A percentile compares a stretch with the other conserved stretches of the same genome.
phyloP scores from a whole-genome alignment of 2,797 vertebrate species.

The Rachycentron canadum region DNA sequence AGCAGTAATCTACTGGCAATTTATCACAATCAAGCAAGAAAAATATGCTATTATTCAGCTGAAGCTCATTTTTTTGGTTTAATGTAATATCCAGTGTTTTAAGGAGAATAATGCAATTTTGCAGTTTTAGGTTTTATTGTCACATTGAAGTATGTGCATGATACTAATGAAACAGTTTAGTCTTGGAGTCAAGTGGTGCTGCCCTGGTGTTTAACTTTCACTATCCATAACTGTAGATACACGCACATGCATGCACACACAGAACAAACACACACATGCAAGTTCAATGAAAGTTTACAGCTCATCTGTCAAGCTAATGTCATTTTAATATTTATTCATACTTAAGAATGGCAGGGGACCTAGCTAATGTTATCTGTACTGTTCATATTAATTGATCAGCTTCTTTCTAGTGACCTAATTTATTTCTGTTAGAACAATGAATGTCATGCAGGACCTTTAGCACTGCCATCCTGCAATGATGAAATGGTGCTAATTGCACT shows the following conservation, averaged over 20 bases:
- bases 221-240: neutral
- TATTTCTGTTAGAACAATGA: constrained; percentile 4
- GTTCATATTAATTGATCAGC: constrained; percentile 14
- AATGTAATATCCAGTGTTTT: constrained; percentile 34
- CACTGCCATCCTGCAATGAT: constrained; percentile 1
- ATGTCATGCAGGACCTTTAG: constrained; percentile 7
- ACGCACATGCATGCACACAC: neutral
- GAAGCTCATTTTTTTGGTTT: constrained; percentile 37
- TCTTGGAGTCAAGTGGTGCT: neutral
- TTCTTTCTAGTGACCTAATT: constrained; percentile 5
- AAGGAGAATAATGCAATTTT: constrained; percentile 22
- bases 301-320: constrained; percentile 41
- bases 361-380: neutral
- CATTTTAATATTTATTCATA: constrained; percentile 15
- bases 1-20: constrained; percentile 64
- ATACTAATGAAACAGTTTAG: constrained; percentile 33
- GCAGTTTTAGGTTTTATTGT: constrained; percentile 33
- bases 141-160: constrained; percentile 36
- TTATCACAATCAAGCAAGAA: constrained; percentile 69
- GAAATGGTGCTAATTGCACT: constrained; percentile 21
- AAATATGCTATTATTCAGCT: constrained; percentile 53
- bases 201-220: constrained; percentile 16
- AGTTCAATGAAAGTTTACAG: neutral
- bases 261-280: neutral
- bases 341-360: neutral